Percentiles rank a stretch among this genome's conserved stretches.
Evolutionary conservation across 2,797 vertebrate genomes (phyloP).

Genomic region (Oceanodroma leucorhoa): DNA sequence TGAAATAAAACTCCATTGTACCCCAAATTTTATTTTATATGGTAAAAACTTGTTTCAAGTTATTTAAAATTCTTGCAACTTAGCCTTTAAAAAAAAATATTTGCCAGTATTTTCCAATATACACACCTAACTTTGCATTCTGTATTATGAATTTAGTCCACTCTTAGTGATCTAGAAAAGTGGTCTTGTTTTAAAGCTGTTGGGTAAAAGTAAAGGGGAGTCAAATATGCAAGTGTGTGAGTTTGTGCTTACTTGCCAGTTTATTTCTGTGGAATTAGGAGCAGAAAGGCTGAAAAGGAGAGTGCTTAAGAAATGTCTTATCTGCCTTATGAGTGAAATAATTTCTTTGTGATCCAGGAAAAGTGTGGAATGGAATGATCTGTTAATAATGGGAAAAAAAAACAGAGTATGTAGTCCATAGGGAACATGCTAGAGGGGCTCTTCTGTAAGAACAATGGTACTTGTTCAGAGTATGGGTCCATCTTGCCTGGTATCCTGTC

Average conservation of each 20-base stretch:
- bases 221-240: not conserved
- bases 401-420: not conserved
- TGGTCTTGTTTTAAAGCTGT: not conserved
- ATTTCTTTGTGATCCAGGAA: not conserved
- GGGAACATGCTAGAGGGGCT: not conserved
- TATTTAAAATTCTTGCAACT: not conserved
- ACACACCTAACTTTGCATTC: not conserved
- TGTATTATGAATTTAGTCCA: not conserved
- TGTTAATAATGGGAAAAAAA: not conserved
- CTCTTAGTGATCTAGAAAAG: not conserved
- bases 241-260: not conserved
- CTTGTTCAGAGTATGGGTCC: not conserved
- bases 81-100: not conserved
- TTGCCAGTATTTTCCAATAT: not conserved
- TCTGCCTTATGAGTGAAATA: not conserved
- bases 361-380: not conserved
- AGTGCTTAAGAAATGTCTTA: not conserved
- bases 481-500: not conserved
- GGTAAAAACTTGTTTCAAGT: not conserved
- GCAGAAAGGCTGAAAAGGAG: not conserved
- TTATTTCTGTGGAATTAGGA: not conserved
- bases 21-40: not conserved
- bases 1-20: not conserved
- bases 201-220: not conserved
- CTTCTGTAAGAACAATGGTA: not conserved